These are phyloP conservation scores for Rhinogobius similis DNA, from an alignment of 2,113 vertebrate species.

Conservation along the genomic window DNA sequence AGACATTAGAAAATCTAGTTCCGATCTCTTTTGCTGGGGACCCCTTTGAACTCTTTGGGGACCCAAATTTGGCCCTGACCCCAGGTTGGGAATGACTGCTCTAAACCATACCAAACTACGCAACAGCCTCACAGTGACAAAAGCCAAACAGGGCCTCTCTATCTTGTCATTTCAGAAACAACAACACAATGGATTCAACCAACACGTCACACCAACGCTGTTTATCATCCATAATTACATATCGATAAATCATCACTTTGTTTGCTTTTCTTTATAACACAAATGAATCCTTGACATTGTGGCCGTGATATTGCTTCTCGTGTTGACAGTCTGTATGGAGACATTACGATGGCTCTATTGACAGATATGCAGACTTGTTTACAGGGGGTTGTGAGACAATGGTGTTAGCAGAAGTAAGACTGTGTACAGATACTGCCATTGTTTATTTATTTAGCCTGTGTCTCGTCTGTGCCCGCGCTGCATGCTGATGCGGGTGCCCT, in stretches of 20 bases:
- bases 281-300: constrained; percentile 20
- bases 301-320: constrained; percentile 7
- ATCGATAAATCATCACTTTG: constrained; percentile 7
- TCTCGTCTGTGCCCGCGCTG: constrained; percentile 26
- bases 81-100: too few species aligned
- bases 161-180: constrained; percentile 1
- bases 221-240: neutral
- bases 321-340: constrained; percentile 45
- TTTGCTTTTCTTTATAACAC: neutral
- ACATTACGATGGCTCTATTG: constrained; percentile 21
- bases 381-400: constrained; percentile 44
- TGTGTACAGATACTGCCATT: constrained; percentile 26
- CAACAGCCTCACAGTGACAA: neutral
- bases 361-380: constrained; percentile 50
- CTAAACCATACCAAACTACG: neutral
- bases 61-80: too few species aligned
- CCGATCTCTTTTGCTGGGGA: too few species aligned
- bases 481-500: constrained; percentile 29
- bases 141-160: neutral
- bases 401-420: constrained; percentile 23
- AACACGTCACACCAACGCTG: constrained; percentile 20
- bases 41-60: too few species aligned
- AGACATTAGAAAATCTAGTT: too few species aligned
- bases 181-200: neutral
- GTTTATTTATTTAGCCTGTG: constrained; percentile 25